Base-by-base conservation (phyloP, 2,888 invertebrate species). In the Sicus ferrugineus region DNA sequence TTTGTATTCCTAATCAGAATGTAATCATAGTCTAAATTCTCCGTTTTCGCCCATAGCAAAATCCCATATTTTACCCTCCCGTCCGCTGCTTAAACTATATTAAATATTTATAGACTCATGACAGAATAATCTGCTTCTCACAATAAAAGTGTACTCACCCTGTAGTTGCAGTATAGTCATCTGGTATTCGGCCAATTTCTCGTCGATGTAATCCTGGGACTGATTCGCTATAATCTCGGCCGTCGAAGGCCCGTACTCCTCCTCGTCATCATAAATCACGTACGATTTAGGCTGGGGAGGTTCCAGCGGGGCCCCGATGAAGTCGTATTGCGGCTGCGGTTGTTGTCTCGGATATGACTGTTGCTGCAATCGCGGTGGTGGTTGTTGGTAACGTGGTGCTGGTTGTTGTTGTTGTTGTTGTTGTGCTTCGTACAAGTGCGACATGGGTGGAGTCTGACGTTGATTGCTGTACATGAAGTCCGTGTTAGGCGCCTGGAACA, bases 191-290 rank as follows among this genome's bases (percentile, higher is more conserved):
- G 95, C 94, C 79, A 96, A 89, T 85, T 94, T 94, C 86, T 96
- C 96, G 83, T 96, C 96, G 75, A 96, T 91, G 85, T 96, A 96
- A 86, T 96, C 96, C 87, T 96, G 96, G 71, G 94, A 94, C 86
- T 96, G 96, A 84, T 92, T 93, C 73, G 95, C 95, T 78, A 96
- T 95, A 78, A 95, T 95, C 86, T 95, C 95, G 59, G 95, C 95
- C 21, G 95, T 95, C 71, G 94, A 93, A 11, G 93, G 93, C 56
- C 94, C 93, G 76, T 91, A 88, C 75, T 92, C 91, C 81, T 92
- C 92, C 69, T 92, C 92, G 63, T 90, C 90, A 79, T 89, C 89
- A 78, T 84, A 84, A 79, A 85, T 76, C 75, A 89, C 88, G 77
- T 89, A 88, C 73, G 89, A 88, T 87, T 88, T 87, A 75, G 89